Evolutionary conservation across 2,797 vertebrate species (phyloP), one percentile per base, ranked within the genome.

Genomic region (Oreochromis grahami): DNA sequence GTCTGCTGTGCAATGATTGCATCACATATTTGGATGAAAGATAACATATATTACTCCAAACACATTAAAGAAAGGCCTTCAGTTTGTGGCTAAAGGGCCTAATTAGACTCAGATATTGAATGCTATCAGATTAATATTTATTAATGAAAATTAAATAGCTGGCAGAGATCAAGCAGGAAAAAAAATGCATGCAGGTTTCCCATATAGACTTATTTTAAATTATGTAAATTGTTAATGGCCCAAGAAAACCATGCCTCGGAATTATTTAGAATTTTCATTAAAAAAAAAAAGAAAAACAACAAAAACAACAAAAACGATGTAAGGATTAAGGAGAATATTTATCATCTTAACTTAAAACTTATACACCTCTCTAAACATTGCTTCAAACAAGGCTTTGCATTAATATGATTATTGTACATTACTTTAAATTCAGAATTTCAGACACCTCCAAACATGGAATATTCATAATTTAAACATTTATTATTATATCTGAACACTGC

Each of bases 11-110:
- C 87, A 88, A 85, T 45, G 78, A 84, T 90, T 91, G 86, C 89
- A 81, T 93, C 91, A 92, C 26, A 38, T 76, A 76, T 68, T 26
- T 56, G 70, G 43, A 84, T 87, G 74, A 89, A 89, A 88, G 76
- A 77, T 43, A 58, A 84, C 68, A 76, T 72, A 82, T 34, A 84
- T 84, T 82, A 85, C 43, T 68, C 77, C 45, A 78, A 80, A 83
- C 19, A 83, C 68, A 79, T 87, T 63, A 32, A 82, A 77, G 74
- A 76, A 81, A 83, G 63, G 58, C 78, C 81, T 85, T 60, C 77
- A 78, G 32, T 70, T 84, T 74, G 32, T 51, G 45, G 81, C 32
- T 79, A 70, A 81, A 84, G 55, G 86, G 78, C 19, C 32, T 74
- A 85, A 87, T 88, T 87, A 88, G 55, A 45, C 17, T 65, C 15